Base-by-base conservation (phyloP, 1,140 invertebrate genomes). In the Drosophila pachea region DNA sequence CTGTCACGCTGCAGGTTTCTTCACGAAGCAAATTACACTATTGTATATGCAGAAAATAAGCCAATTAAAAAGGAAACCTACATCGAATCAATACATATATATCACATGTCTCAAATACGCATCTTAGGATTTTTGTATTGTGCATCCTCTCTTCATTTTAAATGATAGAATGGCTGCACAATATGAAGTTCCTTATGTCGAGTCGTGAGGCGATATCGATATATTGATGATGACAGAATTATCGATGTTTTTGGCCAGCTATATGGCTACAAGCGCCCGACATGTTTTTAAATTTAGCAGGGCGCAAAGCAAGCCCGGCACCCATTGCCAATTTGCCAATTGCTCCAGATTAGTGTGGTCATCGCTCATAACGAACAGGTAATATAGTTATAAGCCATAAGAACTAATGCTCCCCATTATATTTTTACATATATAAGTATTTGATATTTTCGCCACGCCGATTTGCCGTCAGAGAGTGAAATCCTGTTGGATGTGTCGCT, bases 401-500 rank as follows among this genome's bases (percentile, higher is more conserved):
- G 1, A 32, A 38, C 31, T 59, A 11, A 8, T 42, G 35, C 43
- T 49, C 35, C 35, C 42, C 40, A 47, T 58, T n/a, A 36, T 12
- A 49, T 49, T 35, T 29, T 2, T 35, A 35, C 16, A 16, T 50
- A 3, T 14, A 31, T 33, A 62, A 11, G 36, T 35, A 42, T 48
- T 2, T 29, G 8, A 66, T 16, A 16, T 43, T 33, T 50, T 47
- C 72, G 86, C 86, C 89, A 89, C 89, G 89, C 82, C 89, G 89
- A 89, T 90, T 90, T 86, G 82, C 88, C 79, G 78, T 87, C 64
- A 74, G 82, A 88, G 78, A 78, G 79, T 89, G 82, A 89, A 69
- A 56, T 62, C 5, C 50, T 56, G 36, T 47, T 73, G 54, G 29
- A 45, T 58, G 42, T 67, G 78, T 90, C 76, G 86, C 90, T 88